phyloP scores from a whole-genome alignment of 2,113 vertebrate genomes.

The Telmatochromis bifrenatus region DNA sequence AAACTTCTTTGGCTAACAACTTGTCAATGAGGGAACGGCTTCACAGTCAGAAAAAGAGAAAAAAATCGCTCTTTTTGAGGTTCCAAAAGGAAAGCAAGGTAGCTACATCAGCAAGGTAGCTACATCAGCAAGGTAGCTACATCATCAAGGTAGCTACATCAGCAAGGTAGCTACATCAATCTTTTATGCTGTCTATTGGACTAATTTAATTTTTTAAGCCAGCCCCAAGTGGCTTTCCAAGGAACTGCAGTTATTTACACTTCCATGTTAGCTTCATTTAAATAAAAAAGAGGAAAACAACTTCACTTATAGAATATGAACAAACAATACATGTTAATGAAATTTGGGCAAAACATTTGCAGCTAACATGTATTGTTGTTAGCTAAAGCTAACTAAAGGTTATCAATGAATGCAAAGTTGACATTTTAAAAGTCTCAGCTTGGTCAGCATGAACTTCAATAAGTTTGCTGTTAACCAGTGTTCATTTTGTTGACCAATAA shows the following conservation, averaged over 20 bases:
- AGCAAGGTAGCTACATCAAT: background rate
- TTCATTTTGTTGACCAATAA: background rate
- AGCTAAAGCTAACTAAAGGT: background rate
- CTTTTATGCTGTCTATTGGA: background rate
- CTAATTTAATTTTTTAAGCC: background rate
- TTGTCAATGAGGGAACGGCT: background rate
- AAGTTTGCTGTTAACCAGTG: background rate
- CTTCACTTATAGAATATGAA: background rate
- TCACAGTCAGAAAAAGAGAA: background rate
- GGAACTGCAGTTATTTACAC: background rate
- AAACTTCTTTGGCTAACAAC: background rate
- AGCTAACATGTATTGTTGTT: background rate
- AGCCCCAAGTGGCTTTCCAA: background rate
- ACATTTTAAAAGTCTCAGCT: background rate
- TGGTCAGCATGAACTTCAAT: background rate
- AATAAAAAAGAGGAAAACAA: background rate
- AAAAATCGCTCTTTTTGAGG: background rate
- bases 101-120: no score
- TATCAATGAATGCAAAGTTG: background rate
- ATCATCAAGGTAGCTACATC: background rate
- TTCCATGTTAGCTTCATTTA: background rate
- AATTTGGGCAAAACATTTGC: background rate
- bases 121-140: background rate
- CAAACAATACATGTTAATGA: background rate
- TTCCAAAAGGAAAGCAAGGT: no score